These are phyloP conservation scores for Myotis pilosus DNA, from an alignment of 2,797 vertebrate species.

Conservation along the genomic window DNA sequence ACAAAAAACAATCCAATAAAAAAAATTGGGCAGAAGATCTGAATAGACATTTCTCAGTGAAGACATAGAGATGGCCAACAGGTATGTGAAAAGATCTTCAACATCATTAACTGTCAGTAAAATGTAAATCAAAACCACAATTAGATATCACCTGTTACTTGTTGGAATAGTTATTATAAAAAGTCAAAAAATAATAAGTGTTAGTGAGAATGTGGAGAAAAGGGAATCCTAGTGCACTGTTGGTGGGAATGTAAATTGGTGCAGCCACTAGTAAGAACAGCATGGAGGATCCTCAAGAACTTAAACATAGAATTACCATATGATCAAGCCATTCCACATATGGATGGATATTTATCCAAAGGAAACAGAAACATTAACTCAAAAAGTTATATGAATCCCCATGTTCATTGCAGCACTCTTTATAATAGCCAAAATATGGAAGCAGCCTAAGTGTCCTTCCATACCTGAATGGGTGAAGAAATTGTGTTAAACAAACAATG, in stretches of 20 bases:
- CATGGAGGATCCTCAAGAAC: neutral
- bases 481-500: neutral
- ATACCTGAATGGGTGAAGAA: neutral
- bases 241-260: neutral
- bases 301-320: neutral
- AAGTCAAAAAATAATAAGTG: neutral
- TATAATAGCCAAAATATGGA: neutral
- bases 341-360: neutral
- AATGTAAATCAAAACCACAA: neutral
- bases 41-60: neutral
- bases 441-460: neutral
- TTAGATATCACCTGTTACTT: neutral
- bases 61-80: neutral
- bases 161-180: neutral
- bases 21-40: neutral
- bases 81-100: neutral
- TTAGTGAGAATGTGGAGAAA: neutral
- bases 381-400: neutral
- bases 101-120: neutral
- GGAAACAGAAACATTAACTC: neutral
- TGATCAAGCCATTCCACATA: neutral
- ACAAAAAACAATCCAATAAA: neutral
- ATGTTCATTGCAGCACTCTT: neutral
- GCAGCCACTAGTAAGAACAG: neutral
- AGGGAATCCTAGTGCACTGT: neutral